Evolutionary conservation across 2,888 invertebrate species (phyloP), one percentile per base, ranked within the genome.

Genomic region (Monopis laevigella): DNA sequence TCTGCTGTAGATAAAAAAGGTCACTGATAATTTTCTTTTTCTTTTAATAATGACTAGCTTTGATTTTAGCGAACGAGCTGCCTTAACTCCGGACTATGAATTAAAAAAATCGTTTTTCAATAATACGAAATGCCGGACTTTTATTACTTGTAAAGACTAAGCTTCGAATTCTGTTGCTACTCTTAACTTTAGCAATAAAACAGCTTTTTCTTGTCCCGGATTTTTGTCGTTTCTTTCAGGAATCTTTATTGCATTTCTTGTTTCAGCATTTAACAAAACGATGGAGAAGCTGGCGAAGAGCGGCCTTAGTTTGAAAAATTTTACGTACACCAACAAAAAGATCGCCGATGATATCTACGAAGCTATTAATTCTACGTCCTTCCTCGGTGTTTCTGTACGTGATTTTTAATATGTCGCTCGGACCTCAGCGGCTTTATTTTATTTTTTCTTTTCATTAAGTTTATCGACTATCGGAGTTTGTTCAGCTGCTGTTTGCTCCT

Each of bases 321-420:
- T 99, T 72, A 93, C 94, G 41, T 99, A 99, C 72, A 93, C 92
- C 28, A 94, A 97, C 74, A 92, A 93, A 63, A 90, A 92, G 62
- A 96, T 97, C 44, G 96, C 96, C 6, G 91, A 94, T 66, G 94
- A 96, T 68, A 94, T 99, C 60, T 98, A 98, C 75, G 89, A 93
- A 46, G 98, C 98, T 27, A 97, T 99, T 83, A 98, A 98, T 78
- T 92, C 95, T n/a, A 98, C 98, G 13, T 93, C 96, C 59, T 99
- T 99, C 72, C 85, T 96, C 41, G 99, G 99, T 48, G 94, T 99
- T 48, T 99, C 98, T 62, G 98, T 98, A 80, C 87, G 92, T 85
- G 41, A 28, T 12, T 29, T 28, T 36, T 19, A 36, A 36, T n/a
- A n/a, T n/a, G n/a, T n/a, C n/a, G n/a, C n/a, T n/a, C n/a, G n/a